Base-by-base conservation (phyloP, 2,888 invertebrate genomes). In the Melipona beecheii region DNA sequence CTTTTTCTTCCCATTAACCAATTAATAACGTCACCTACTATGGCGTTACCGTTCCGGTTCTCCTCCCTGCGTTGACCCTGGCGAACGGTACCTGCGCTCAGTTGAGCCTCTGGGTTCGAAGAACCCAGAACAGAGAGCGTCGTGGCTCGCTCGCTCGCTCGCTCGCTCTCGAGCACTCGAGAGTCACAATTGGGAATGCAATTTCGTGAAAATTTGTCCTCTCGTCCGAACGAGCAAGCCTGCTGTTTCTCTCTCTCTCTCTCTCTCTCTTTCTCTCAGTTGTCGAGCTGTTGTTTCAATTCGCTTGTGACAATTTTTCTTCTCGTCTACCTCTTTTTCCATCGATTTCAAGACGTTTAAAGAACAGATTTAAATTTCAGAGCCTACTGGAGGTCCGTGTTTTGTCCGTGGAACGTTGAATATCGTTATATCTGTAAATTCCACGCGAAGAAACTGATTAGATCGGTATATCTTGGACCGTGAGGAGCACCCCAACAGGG, bases 1-100 rank as follows among this genome's bases (percentile, higher is more conserved):
- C 87, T 85, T 83, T 86, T 86, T 89, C 87, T 86, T 87, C 84
- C 90, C 90, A 93, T 93, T 91, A 90, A 92, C 92, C 92, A 92
- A 93, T 93, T 93, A 93, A 92, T 93, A 91, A 93, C 91, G 91
- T 91, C 92, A 93, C 91, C 91, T 92, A 90, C 84, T 87, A 77
- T 86, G 87, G 89, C 89, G 86, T 87, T 90, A 90, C 91, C 91
- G 92, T 90, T 89, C 87, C 86, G 87, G 85, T 86, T 88, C 89
- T 90, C 85, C 90, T 88, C 81, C 85, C 84, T 78, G 85, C 71
- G 70, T 86, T 88, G 91, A 90, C 90, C 87, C 86, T 89, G 85
- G 79, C 81, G 86, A 92, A 91, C 91, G 92, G 92, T 92, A 92
- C 88, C 86, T 89, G 86, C 43, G 74, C 65, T 65, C 85, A 74